Conservation (phyloP, 2,888 invertebrate species). For the Drosophila kambysellisi region DNA sequence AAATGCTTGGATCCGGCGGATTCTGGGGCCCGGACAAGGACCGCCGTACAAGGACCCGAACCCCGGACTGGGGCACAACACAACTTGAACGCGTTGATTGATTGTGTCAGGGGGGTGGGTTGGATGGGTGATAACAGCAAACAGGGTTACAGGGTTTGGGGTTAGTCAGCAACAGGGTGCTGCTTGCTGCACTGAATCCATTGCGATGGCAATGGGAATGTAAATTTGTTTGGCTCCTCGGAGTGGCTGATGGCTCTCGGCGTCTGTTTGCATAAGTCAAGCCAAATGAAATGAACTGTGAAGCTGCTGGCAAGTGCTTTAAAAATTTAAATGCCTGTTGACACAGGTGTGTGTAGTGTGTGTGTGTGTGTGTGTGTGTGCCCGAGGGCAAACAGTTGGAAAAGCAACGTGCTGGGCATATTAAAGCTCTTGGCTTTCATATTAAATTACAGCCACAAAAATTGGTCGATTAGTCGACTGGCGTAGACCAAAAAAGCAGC, state of each 20-base stretch:
- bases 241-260: slow-evolving; percentile 52
- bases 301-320: slow-evolving; percentile 47
- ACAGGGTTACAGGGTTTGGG: slow-evolving; percentile 2
- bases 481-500: slow-evolving; percentile 43
- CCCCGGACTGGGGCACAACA: slow-evolving; percentile 8
- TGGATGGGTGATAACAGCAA: slow-evolving; percentile 12
- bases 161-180: slow-evolving; percentile 13
- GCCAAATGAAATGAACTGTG: slow-evolving; percentile 74
- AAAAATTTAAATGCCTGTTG: slow-evolving; percentile 64
- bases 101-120: slow-evolving; percentile 52
- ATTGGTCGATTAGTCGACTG: slow-evolving; percentile 64
- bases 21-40: slow-evolving; percentile 5
- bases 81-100: slow-evolving; percentile 74
- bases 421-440: slow-evolving; percentile 65
- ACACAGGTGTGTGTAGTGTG: slow-evolving; percentile 47
- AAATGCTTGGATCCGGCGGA: slow-evolving; percentile 15
- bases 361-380: not conserved
- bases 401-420: slow-evolving; percentile 66
- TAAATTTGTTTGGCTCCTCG: slow-evolving; percentile 70
- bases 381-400: slow-evolving; percentile 44
- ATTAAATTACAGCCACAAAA: slow-evolving; percentile 75
- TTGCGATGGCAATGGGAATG: slow-evolving; percentile 58
- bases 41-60: slow-evolving; percentile 4
- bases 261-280: slow-evolving; percentile 72
- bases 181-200: slow-evolving; percentile 47